phyloP scores from a whole-genome alignment of 2,113 vertebrate genomes.

The Globicephala melas region DNA sequence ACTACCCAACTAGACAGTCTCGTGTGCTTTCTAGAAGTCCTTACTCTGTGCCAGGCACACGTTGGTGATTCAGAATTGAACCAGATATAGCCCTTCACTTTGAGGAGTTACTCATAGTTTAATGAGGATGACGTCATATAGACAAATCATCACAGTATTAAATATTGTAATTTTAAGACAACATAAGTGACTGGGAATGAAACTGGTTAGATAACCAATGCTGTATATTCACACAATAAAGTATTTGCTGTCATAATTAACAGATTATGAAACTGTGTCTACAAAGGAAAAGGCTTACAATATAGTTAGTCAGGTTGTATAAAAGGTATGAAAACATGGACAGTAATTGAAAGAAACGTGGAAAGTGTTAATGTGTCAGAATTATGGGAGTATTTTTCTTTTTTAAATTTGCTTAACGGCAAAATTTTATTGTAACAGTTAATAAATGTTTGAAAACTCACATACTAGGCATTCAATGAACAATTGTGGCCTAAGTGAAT shows the following conservation, averaged over 20 bases:
- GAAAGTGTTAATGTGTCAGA: not conserved
- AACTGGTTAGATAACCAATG: not conserved
- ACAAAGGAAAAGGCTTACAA: not conserved
- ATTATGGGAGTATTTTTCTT: not conserved
- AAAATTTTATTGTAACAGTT: not conserved
- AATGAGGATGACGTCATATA: not conserved
- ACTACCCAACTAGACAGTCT: not conserved
- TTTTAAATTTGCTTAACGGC: not conserved
- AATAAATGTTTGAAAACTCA: not conserved
- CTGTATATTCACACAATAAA: not conserved
- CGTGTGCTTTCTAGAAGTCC: not conserved
- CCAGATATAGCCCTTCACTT: not conserved
- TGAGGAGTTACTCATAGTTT: not conserved
- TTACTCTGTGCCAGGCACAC: not conserved
- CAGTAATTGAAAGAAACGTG: not conserved
- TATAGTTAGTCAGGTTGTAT: not conserved
- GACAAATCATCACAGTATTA: not conserved
- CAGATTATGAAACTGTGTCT: not conserved
- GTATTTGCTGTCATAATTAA: not conserved
- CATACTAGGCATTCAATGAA: not conserved
- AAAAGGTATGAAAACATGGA: not conserved
- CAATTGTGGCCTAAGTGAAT: not conserved
- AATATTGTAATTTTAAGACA: not conserved
- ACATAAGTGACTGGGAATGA: not conserved
- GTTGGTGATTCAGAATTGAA: not conserved